Evolutionary conservation across 2,797 vertebrate species (phyloP).

Genomic region (Macropus fuliginosus): DNA sequence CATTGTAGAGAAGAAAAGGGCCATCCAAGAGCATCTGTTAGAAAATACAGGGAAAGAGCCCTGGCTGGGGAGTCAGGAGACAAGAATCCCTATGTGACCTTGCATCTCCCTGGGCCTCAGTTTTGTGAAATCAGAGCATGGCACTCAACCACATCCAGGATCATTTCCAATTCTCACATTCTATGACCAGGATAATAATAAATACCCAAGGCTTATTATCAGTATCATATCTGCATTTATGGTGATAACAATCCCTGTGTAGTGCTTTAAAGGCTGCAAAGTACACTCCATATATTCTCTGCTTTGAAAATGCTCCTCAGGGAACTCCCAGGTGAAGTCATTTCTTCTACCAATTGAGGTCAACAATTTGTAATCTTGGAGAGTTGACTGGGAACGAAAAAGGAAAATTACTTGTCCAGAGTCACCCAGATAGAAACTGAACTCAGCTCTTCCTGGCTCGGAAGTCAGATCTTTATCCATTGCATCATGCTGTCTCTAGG

Average conservation of each 20-base stretch:
- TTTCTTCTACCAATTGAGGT: neutral
- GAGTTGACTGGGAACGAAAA: neutral
- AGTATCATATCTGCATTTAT: neutral
- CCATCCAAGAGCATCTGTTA: neutral
- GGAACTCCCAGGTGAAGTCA: neutral
- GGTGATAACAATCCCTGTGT: neutral
- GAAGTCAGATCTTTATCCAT: neutral
- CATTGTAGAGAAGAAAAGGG: neutral
- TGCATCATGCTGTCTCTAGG: neutral
- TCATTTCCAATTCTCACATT: neutral
- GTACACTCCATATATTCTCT: neutral
- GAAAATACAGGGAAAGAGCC: neutral
- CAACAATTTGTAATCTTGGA: neutral
- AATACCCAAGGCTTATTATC: neutral
- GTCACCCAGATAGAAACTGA: neutral
- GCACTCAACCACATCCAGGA: neutral
- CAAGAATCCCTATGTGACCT: neutral
- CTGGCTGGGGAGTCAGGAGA: neutral
- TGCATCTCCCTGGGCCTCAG: neutral
- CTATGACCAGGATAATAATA: neutral
- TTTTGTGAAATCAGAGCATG: neutral
- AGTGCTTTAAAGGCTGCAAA: neutral
- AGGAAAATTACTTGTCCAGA: neutral
- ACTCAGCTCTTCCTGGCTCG: neutral
- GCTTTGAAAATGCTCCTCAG: neutral